Base-by-base conservation (phyloP, 2,797 vertebrate species). In the Epinephelus coioides region DNA sequence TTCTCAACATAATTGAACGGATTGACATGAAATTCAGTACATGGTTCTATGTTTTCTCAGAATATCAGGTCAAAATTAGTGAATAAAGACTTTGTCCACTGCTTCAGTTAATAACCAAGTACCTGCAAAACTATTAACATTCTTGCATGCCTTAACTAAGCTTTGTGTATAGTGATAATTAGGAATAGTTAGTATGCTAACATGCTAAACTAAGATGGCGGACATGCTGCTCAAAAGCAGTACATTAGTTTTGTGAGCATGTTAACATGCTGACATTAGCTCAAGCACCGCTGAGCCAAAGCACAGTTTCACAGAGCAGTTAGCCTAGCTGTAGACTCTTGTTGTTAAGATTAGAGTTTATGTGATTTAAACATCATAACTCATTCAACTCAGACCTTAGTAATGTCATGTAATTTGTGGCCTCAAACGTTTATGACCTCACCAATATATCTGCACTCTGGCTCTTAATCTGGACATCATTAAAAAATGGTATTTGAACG, bases 401-500 rank as follows among this genome's bases (percentile, higher is more conserved):
- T 68, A 40, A 56, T 63, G 54, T 62, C 63, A 64, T 65, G 21
- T 70, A 44, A 78, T 76, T n/a, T 69, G 51, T 43, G 56, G 49
- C 51, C 74, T 82, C 3, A 70, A 64, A 82, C 61, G 1, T 49
- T 50, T 86, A 73, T 85, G 73, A 84, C 65, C 76, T 76, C 72
- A 84, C 63, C 9, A 57, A 59, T 68, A 61, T 63, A 79, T 66
- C 63, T 21, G 2, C 7, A 1, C 27, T 81, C 10, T 49, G 62
- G 43, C 47, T 77, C 78, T 81, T 66, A 76, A 21, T 89, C 77
- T 88, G 75, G 78, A 84, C 62, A 57, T 86, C 27, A 80, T 83
- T 85, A 75, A 62, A 38, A 71, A 74, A 72, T 56, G 43, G 34
- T 60, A 78, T 81, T 78, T 81, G 44, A 85, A 60, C 10, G 5